These are phyloP conservation scores for Calycopis cecrops DNA, from an alignment of 1,140 invertebrate species.

Conservation along the genomic window DNA sequence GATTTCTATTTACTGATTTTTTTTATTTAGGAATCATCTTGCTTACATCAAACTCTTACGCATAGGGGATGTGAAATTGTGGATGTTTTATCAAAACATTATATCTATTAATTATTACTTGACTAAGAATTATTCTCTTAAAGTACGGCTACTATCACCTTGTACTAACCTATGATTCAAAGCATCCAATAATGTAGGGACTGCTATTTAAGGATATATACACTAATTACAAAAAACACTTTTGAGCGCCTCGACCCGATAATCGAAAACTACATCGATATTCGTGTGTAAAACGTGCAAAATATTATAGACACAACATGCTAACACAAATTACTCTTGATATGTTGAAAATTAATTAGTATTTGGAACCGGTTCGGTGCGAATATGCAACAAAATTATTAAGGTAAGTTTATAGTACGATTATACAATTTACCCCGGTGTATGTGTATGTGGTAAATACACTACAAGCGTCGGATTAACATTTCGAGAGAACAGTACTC, in stretches of 20 bases:
- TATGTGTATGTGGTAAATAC: too few relatives aligned
- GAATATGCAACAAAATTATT: neutral
- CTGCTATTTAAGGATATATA: conserved; percentile 50
- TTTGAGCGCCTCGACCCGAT: conserved; percentile 39
- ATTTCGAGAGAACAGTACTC: neutral
- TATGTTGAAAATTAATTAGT: conserved; percentile 5
- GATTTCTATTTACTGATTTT: too few relatives aligned
- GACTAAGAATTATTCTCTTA: conserved; percentile 30
- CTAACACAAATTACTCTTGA: conserved; percentile 8
- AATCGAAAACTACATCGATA: conserved; percentile 3
- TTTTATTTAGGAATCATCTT: neutral
- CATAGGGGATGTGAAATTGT: conserved; percentile 2
- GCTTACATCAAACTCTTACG: neutral
- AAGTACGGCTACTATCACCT: conserved; percentile 66
- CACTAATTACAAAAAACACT: conserved; percentile 55
- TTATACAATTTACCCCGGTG: neutral
- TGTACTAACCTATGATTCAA: conserved; percentile 62
- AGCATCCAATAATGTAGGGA: conserved; percentile 49
- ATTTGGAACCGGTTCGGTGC: conserved; percentile 4
- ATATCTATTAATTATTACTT: conserved; percentile 14
- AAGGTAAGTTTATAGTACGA: neutral
- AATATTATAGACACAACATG: neutral
- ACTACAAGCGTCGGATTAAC: neutral
- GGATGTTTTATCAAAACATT: conserved; percentile 6
- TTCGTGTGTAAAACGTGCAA: neutral